Conservation (phyloP, 2,888 invertebrate species). For the Acheta domesticus region DNA sequence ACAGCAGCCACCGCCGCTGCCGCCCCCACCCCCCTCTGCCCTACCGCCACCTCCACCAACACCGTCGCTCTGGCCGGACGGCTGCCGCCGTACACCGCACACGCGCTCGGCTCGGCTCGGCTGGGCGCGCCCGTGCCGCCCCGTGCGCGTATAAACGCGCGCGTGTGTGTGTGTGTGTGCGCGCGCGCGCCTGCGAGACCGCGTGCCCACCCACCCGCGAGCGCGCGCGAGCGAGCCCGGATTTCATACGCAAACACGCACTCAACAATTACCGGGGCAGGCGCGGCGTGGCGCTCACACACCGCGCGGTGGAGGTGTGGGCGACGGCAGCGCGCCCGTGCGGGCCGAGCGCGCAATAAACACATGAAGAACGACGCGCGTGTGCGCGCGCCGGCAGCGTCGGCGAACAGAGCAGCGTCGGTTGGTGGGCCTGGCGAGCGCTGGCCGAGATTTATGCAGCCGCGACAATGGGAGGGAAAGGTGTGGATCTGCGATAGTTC, state of each 20-base stretch:
- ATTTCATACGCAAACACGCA: conserved; percentile 18
- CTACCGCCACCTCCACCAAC: neutral
- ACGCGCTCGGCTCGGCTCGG: neutral
- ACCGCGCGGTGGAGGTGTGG: neutral
- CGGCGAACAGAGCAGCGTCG: neutral
- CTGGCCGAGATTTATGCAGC: too few relatives aligned
- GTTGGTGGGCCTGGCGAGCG: neutral
- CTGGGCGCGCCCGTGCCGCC: neutral
- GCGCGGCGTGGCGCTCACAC: neutral
- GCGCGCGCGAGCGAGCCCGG: neutral
- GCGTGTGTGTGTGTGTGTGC: neutral
- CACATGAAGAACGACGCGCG: conserved; percentile 3
- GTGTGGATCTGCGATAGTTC: too few relatives aligned
- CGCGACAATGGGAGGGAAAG: too few relatives aligned
- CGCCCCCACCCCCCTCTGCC: neutral
- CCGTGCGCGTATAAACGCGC: neutral
- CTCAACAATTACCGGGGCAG: neutral
- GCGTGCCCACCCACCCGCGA: neutral
- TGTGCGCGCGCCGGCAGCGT: neutral
- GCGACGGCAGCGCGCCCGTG: neutral
- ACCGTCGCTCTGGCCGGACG: neutral
- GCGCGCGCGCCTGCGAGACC: neutral
- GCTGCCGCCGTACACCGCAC: neutral
- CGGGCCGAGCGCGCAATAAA: neutral
- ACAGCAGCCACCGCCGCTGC: neutral